A percentile compares a stretch with the other conserved stretches of the same genome.
These are phyloP conservation scores for Callorhinus ursinus DNA, from an alignment of 2,113 vertebrate species.

Conservation along the genomic window DNA sequence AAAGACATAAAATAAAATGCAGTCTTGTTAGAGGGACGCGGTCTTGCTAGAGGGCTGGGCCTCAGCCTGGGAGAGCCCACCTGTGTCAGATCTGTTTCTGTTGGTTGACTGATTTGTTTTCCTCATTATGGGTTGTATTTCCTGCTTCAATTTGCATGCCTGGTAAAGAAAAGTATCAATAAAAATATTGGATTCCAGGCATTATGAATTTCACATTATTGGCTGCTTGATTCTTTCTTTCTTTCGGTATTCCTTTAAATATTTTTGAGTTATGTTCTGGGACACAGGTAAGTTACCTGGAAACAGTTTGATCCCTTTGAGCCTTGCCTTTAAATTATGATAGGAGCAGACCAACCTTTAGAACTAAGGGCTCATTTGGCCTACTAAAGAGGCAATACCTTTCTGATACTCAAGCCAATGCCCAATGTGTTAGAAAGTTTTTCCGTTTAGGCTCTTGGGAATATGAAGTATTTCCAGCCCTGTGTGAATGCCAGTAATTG, in stretches of 20 bases:
- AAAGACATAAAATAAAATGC: neutral
- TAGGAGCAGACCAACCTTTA: neutral
- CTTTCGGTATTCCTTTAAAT: neutral
- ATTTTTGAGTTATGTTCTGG: constrained; percentile 45
- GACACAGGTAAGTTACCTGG: neutral
- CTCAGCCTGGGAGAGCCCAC: neutral
- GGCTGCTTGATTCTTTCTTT: neutral
- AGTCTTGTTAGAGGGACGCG: fast-evolving
- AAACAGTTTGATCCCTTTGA: constrained; percentile 21
- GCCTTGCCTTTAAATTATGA: neutral
- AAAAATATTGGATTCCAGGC: neutral
- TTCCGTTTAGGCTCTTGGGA: neutral
- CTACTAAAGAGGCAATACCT: neutral
- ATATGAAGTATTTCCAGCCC: neutral
- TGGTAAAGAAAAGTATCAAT: neutral
- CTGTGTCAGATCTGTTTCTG: neutral
- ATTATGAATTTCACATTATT: constrained; percentile 47
- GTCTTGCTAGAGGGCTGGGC: neutral
- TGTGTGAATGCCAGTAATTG: neutral
- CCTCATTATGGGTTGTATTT: constrained; percentile 12
- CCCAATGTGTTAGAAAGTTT: neutral
- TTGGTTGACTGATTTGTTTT: neutral
- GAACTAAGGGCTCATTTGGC: neutral
- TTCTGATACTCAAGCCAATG: neutral
- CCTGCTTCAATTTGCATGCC: neutral